Evolutionary conservation across 1,140 invertebrate genomes (phyloP), one percentile per base, ranked within the genome.

Genomic region (Diorhabda carinulata): DNA sequence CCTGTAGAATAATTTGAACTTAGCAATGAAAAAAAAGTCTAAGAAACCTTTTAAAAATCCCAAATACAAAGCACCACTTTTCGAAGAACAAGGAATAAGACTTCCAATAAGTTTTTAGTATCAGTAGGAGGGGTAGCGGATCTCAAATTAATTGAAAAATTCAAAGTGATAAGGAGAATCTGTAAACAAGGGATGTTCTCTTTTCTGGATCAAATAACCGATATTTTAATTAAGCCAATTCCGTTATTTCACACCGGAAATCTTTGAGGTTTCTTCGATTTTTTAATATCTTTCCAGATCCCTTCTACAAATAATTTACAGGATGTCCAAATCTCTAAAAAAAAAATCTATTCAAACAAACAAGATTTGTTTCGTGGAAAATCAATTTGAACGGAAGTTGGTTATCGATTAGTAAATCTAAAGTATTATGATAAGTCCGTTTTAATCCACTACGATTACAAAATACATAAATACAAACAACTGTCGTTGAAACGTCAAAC

Each of bases 201-300:
- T 64, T 45, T 52, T 56, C 63, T 64, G 63, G 63, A 64, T 64
- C 63, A 64, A 64, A 64, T 45, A 64, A 64, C 63, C 63, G 56
- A 64, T 64, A 64, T 42, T 64, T 64, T 64, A 64, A 64, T 64
- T 64, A 64, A 64, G 47, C 52, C 63, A 64, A 64, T 64, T 64
- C 63, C 45, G 25, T 45, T 47, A 45, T 56, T 64, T 64, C 63
- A 56, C 42, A 57, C 63, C 63, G 52, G 63, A 57, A 64, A 64
- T 56, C 61, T 64, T 57, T n/a, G 43, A 5, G 43, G 61, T 62
- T 43, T 62, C 25, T 64, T 64, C 47, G 63, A 9, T 64, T 64
- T 52, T 56, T 41, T 4, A 43, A 42, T 63, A 43, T 63, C 42
- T 8, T 43, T 6, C 60, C 60, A 42, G 25, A 25, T 25, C 25